Conservation (phyloP, 2,113 vertebrate genomes). For the Nanorana parkeri region DNA sequence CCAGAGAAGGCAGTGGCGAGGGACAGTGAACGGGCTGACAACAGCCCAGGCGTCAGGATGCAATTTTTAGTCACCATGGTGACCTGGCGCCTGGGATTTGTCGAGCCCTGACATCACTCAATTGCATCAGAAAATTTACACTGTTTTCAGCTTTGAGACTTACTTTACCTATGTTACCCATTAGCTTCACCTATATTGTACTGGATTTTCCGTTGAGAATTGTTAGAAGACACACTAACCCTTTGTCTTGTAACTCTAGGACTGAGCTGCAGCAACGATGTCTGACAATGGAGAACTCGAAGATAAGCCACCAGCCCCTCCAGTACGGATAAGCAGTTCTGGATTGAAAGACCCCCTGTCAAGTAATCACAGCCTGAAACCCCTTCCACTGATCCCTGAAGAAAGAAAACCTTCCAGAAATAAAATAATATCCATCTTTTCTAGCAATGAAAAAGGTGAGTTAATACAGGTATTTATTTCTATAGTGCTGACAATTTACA, state of each 20-base stretch:
- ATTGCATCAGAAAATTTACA: no score
- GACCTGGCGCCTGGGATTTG: no score
- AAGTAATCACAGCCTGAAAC: slow-evolving; percentile 93
- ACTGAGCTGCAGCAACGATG: slow-evolving; percentile 75
- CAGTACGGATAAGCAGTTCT: slow-evolving; percentile 90
- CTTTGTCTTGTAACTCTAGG: slow-evolving; percentile 29
- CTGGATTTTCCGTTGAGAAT: not conserved
- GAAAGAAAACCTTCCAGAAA: slow-evolving; percentile 90
- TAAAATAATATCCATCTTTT: slow-evolving; percentile 97
- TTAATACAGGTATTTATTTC: not conserved
- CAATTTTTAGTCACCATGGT: no score
- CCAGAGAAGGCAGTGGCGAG: no score
- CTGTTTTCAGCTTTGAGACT: no score
- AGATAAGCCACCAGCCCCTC: slow-evolving; percentile 98
- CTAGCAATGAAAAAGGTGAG: slow-evolving; percentile 88
- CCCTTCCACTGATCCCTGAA: slow-evolving; percentile 94
- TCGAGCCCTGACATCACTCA: no score
- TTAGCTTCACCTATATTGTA: not conserved
- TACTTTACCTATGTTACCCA: not conserved
- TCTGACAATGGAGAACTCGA: slow-evolving; percentile 95
- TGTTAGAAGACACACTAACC: not conserved
- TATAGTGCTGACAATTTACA: no score
- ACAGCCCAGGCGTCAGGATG: no score
- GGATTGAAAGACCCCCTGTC: slow-evolving; percentile 86
- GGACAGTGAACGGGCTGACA: no score